A percentile compares a stretch with the other conserved stretches of the same genome.
Conservation (phyloP, 2,888 invertebrate species). For the Chromoteleia sp. region DNA sequence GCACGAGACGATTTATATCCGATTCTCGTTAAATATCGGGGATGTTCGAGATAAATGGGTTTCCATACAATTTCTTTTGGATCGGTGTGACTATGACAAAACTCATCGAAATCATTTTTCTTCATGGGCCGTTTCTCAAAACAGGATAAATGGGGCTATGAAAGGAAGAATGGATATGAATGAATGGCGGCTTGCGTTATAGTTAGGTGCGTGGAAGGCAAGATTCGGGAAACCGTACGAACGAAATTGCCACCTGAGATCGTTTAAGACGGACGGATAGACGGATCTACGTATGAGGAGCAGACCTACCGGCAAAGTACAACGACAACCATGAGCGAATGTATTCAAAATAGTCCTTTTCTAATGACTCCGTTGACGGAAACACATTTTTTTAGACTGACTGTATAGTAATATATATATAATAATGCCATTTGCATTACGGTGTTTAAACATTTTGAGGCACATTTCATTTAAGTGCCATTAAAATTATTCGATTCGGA, state of each 20-base stretch:
- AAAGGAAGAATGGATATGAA: conserved; percentile 40
- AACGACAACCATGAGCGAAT: not conserved
- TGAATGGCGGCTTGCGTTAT: conserved; percentile 28
- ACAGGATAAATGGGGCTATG: conserved; percentile 48
- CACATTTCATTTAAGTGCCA: too few relatives aligned
- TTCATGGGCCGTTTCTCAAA: conserved; percentile 41
- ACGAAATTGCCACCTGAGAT: conserved; percentile 13
- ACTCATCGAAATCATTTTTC: conserved; percentile 38
- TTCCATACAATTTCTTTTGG: not conserved
- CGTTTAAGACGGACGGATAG: conserved; percentile 8
- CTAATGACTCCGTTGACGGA: not conserved
- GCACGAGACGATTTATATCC: not conserved
- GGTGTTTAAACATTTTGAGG: too few relatives aligned
- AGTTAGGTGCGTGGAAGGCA: conserved; percentile 3
- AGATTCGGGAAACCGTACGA: conserved; percentile 22
- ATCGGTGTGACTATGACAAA: conserved; percentile 20
- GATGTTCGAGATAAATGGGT: conserved; percentile 14
- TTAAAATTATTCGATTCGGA: too few relatives aligned
- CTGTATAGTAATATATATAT: too few relatives aligned
- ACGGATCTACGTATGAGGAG: not conserved
- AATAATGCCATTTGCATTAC: too few relatives aligned
- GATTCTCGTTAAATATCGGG: conserved; percentile 14
- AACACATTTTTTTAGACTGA: too few relatives aligned
- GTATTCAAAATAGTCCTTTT: not conserved
- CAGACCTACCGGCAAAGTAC: not conserved